A percentile compares a stretch with the other conserved stretches of the same genome.
Conservation (phyloP, 2,113 vertebrate genomes). For the Strigops habroptila region DNA sequence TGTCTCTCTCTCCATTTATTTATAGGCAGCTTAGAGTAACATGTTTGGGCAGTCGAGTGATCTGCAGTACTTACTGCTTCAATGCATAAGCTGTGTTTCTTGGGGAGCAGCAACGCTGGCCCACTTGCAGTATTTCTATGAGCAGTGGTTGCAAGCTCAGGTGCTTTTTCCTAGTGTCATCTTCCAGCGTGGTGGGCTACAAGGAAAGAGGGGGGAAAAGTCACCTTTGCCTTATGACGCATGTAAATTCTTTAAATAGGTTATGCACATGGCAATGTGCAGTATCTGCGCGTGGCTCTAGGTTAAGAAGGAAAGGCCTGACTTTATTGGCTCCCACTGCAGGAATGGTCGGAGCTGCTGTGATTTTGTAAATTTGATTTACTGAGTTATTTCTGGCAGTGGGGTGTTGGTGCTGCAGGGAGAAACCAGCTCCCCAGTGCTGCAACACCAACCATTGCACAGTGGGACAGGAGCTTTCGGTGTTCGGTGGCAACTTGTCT, state of each 20-base stretch:
- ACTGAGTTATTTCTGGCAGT: conserved; percentile 24
- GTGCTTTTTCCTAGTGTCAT: conserved; percentile 1
- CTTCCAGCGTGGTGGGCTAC: conserved; percentile 19
- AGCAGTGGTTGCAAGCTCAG: neutral
- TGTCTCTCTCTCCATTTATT: conserved; percentile 34
- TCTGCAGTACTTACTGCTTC: neutral
- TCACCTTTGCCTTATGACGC: conserved; percentile 41
- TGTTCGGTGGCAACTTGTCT: neutral
- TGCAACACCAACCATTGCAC: neutral
- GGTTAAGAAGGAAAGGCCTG: conserved; percentile 39
- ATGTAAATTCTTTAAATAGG: conserved; percentile 54
- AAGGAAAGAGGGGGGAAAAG: conserved; percentile 1
- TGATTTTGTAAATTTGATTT: conserved; percentile 40
- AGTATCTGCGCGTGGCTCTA: neutral
- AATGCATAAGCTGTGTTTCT: neutral
- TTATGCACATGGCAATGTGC: conserved; percentile 47
- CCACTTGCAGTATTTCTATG: neutral
- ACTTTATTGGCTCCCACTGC: conserved; percentile 51
- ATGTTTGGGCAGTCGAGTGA: conserved; percentile 42
- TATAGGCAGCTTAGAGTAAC: conserved; percentile 48
- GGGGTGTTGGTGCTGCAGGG: conserved; percentile 28
- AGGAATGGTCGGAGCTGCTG: conserved; percentile 8
- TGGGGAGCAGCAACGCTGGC: neutral
- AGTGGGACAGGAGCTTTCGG: neutral
- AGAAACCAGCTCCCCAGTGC: neutral